Conservation (phyloP, 2,888 invertebrate genomes). For the Gortyna flavago region DNA sequence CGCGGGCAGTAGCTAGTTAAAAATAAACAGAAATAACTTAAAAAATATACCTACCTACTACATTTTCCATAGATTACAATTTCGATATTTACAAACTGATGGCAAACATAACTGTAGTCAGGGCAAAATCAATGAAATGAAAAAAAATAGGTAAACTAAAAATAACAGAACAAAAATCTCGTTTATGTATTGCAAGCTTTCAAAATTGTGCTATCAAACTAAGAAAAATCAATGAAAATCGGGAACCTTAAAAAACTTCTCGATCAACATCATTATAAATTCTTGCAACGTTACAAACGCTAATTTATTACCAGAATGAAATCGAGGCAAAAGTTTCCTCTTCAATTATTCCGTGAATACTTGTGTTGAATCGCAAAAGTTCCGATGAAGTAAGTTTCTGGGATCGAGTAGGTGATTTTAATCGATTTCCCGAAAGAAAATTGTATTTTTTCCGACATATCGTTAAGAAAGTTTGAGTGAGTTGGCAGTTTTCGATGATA, state of each 20-base stretch:
- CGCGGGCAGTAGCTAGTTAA: too few species aligned
- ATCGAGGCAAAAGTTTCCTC: conserved; percentile 31
- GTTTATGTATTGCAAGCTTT: neutral
- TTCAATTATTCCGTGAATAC: conserved; percentile 50
- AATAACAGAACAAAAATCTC: too few species aligned
- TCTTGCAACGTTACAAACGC: conserved; percentile 31
- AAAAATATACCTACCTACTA: too few species aligned
- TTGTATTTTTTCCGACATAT: conserved; percentile 58
- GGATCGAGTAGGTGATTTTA: conserved; percentile 56
- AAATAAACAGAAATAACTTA: too few species aligned
- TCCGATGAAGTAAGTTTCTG: conserved; percentile 45
- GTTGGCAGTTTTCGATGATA: conserved; percentile 53
- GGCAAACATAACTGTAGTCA: too few species aligned
- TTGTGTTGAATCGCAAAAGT: conserved; percentile 50
- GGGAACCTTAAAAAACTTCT: conserved; percentile 16
- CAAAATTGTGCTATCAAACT: neutral
- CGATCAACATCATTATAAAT: conserved; percentile 47
- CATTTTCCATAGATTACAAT: too few species aligned
- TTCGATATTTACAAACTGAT: too few species aligned
- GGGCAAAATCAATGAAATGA: too few species aligned
- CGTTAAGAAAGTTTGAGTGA: conserved; percentile 54
- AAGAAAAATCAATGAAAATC: neutral
- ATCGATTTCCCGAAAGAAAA: conserved; percentile 57
- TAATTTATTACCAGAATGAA: conserved; percentile 42
- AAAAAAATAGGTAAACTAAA: too few species aligned